Evolutionary conservation across 2,113 vertebrate genomes (phyloP).

Genomic region (Serilophus lunatus): DNA sequence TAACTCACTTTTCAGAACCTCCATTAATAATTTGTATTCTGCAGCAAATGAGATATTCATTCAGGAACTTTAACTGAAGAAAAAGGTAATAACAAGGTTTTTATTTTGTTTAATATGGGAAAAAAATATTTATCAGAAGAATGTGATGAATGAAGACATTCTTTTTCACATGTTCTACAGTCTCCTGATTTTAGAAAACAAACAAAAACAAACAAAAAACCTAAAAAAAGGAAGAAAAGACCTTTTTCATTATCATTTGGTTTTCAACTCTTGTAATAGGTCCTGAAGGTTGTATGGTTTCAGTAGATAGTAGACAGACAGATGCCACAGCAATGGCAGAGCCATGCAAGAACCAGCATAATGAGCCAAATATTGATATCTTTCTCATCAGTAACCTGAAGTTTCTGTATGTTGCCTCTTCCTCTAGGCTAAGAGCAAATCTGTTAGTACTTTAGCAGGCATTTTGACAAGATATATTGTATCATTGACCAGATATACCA

Average conservation of each 20-base stretch:
- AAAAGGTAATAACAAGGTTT: neutral
- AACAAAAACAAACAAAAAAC: neutral
- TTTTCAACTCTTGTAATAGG: neutral
- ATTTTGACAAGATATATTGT: neutral
- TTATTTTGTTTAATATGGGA: neutral
- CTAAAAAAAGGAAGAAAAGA: neutral
- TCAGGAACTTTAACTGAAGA: neutral
- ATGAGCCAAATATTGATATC: neutral
- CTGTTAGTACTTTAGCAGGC: neutral
- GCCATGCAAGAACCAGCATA: neutral
- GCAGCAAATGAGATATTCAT: neutral
- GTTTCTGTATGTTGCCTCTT: neutral
- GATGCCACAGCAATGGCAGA: neutral
- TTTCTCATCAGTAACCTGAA: neutral
- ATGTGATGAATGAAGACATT: neutral
- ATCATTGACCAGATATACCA: neutral
- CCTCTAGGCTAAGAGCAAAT: neutral
- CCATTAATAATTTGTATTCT: neutral
- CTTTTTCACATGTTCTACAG: neutral
- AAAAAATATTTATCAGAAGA: neutral
- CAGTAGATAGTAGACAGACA: neutral
- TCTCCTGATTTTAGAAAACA: rapidly evolving
- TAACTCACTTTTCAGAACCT: conserved; percentile 48
- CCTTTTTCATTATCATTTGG: neutral
- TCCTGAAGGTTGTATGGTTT: neutral